A percentile compares a stretch with the other conserved stretches of the same genome.
Evolutionary conservation across 2,888 invertebrate genomes (phyloP).

Genomic region (Spatulosminthurus flaviceps): DNA sequence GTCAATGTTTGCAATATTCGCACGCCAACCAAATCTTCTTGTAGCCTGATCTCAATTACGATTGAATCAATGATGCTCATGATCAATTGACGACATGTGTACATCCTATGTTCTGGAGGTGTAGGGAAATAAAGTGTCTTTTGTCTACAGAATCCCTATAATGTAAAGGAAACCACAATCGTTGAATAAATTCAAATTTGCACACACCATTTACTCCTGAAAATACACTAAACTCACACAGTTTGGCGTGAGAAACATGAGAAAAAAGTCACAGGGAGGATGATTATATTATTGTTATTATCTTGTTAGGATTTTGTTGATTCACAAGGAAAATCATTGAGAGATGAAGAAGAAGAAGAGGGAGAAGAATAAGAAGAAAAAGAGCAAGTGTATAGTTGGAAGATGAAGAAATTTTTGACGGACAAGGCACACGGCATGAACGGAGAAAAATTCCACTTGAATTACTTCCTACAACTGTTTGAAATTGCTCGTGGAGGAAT

Average conservation of each 20-base stretch:
- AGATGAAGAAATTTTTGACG: constrained; percentile 19
- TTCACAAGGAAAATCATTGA: constrained; percentile 30
- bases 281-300: constrained; percentile 38
- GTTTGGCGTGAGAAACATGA: constrained; percentile 43
- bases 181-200: constrained; percentile 32
- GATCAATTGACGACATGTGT: too few species aligned
- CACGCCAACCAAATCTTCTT: constrained; percentile 15
- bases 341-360: too few species aligned
- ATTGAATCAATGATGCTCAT: neutral
- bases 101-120: too few species aligned
- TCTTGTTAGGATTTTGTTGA: constrained; percentile 24
- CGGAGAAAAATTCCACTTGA: constrained; percentile 39
- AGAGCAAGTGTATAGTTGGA: too few species aligned
- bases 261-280: constrained; percentile 47
- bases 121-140: too few species aligned
- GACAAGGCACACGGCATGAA: constrained; percentile 16
- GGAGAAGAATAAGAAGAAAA: too few species aligned
- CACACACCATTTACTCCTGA: constrained; percentile 53
- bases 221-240: constrained; percentile 30
- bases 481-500: constrained; percentile 37
- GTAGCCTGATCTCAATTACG: constrained; percentile 4
- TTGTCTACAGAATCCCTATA: neutral
- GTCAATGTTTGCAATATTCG: constrained; percentile 50
- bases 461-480: constrained; percentile 36
- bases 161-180: constrained; percentile 2